These are phyloP conservation scores for Hoplostethus mediterraneus DNA, from an alignment of 2,797 vertebrate species.

Conservation along the genomic window DNA sequence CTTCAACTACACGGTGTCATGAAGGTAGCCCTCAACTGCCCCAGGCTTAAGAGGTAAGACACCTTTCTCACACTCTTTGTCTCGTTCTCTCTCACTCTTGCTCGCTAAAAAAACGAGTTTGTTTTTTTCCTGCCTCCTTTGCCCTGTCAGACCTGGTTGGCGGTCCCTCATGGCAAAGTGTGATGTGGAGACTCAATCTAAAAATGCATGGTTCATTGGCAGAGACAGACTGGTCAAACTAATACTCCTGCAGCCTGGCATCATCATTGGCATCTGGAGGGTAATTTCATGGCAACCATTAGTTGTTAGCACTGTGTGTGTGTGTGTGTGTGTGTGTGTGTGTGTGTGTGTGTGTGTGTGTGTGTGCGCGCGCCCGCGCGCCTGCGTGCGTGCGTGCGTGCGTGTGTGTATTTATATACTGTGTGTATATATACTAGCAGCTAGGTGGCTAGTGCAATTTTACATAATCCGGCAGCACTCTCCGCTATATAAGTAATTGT, in stretches of 20 bases:
- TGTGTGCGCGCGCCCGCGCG: too few relatives aligned
- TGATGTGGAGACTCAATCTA: conserved; percentile 70
- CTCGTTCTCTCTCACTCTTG: conserved; percentile 16
- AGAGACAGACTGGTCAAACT: conserved; percentile 85
- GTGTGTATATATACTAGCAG: too few relatives aligned
- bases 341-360: too few relatives aligned
- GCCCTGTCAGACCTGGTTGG: conserved; percentile 79
- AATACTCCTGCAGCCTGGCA: conserved; percentile 82
- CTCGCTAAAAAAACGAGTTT: conserved; percentile 15
- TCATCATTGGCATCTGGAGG: conserved; percentile 91
- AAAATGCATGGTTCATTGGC: conserved; percentile 72
- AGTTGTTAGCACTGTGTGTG: too few relatives aligned
- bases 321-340: too few relatives aligned
- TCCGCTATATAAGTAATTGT: too few relatives aligned
- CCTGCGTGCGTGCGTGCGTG: too few relatives aligned
- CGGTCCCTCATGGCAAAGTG: conserved; percentile 87
- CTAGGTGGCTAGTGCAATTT: too few relatives aligned
- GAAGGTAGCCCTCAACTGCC: conserved; percentile 77
- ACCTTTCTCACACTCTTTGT: not conserved
- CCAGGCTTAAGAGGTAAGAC: conserved; percentile 82
- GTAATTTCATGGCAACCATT: conserved; percentile 72
- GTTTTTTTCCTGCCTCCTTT: conserved; percentile 24
- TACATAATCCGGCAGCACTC: too few relatives aligned
- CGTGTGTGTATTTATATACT: too few relatives aligned
- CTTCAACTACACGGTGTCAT: conserved; percentile 87